Evolutionary conservation across 1,140 invertebrate genomes (phyloP).

Genomic region (Nymphalis io): DNA sequence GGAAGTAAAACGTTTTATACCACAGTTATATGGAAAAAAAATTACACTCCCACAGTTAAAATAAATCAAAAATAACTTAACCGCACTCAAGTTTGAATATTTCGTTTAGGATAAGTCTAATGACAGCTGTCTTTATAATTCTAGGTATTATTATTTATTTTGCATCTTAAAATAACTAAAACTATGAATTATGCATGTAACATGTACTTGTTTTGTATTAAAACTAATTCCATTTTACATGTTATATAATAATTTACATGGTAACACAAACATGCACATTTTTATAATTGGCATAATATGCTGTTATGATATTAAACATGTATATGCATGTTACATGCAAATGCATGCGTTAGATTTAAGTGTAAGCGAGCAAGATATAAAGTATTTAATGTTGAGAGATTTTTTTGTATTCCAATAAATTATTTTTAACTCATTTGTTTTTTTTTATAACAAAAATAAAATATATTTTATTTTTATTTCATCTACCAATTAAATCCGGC

Average conservation of each 20-base stretch:
- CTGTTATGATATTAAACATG: neutral
- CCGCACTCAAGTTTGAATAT: too few species aligned
- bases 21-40: too few species aligned
- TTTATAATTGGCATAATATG: constrained; percentile 3
- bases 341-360: constrained; percentile 9
- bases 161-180: too few species aligned
- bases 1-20: too few species aligned
- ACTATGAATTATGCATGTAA: too few species aligned
- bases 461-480: too few species aligned
- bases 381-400: constrained; percentile 45
- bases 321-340: constrained; percentile 1
- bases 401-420: constrained; percentile 49
- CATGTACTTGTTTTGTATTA: neutral
- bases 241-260: neutral
- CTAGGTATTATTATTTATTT: constrained; percentile 7
- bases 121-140: constrained; percentile 5
- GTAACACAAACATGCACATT: constrained; percentile 5
- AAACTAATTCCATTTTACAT: neutral
- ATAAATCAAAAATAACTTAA: too few species aligned
- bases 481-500: too few species aligned
- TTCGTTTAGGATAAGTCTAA: too few species aligned
- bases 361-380: constrained; percentile 27
- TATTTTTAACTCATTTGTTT: constrained; percentile 37
- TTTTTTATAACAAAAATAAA: too few species aligned
- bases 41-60: too few species aligned